Base-by-base conservation (phyloP, 1,140 invertebrate genomes). In the Megathymus violae region DNA sequence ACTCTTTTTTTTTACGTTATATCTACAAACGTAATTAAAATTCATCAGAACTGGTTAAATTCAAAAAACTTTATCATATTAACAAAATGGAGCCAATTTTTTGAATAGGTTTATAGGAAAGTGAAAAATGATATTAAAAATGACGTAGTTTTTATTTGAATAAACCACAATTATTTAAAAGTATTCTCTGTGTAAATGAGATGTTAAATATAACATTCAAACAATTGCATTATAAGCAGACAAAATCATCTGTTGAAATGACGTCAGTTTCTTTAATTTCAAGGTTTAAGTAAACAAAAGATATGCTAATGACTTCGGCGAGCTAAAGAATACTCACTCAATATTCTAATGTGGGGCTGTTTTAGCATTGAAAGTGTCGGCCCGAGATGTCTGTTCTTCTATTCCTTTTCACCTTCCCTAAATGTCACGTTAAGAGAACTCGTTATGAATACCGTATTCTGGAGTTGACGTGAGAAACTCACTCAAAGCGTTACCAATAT, bases 311-410 rank as follows among this genome's bases (percentile, higher is more conserved):
- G 65, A 69, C 62, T 19, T 11, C 52, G 25, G 61, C 54, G 58
- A 56, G 38, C 64, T 48, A 56, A 67, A 67, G 67, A 73, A 71
- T 73, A 41, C 54, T 56, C 54, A 73, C 69, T 76, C 71, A 71
- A 76, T 76, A 76, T 76, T 76, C 74, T 76, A 76, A 76, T 76
- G 70, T 51, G 38, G 38, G 50, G 67, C 68, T 52, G 68, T 68
- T 73, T 76, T 76, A 76, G 74, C 74, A 76, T 76, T 58, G 63
- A 62, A 76, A 71, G 70, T 70, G 61, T 36, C 67, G 69, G 64
- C 51, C 65, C 17, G 73, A 51, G 61, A 63, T 48, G 44, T 44
- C 46, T 58, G 61, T 31, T 31, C 27, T 31, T 9, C 27, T 31
- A 31, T 31, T 22, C 5, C 19, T 22, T 5, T 5, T 31, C 27